phyloP scores from a whole-genome alignment of 1,140 invertebrate species.

The Nasonia longicornis region DNA sequence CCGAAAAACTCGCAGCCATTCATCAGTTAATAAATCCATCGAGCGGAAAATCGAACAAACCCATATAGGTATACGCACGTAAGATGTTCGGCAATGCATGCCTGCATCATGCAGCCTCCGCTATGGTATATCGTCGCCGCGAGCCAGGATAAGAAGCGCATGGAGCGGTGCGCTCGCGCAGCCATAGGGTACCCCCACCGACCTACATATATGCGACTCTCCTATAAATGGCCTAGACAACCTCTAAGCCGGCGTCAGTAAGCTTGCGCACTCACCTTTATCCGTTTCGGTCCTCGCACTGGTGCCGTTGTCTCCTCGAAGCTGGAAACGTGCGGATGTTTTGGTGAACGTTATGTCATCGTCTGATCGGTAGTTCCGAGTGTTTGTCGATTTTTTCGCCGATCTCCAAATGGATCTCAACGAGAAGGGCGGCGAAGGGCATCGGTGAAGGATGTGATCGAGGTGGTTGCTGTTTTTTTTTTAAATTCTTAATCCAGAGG shows the following conservation, averaged over 20 bases:
- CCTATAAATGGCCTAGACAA: conserved; percentile 68
- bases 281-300: conserved; percentile 33
- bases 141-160: conserved; percentile 14
- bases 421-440: background rate
- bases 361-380: background rate
- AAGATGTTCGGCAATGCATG: background rate
- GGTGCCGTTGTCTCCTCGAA: background rate
- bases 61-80: background rate
- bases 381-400: background rate
- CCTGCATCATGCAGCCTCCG: background rate
- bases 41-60: background rate
- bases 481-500: background rate
- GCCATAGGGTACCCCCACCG: conserved; percentile 63
- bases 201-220: conserved; percentile 65
- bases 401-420: background rate
- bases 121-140: background rate
- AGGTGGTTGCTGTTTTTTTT: background rate
- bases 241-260: conserved; percentile 63
- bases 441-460: background rate
- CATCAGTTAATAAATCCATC: background rate
- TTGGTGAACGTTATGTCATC: background rate
- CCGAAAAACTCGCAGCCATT: background rate
- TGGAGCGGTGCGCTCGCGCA: background rate
- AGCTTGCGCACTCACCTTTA: conserved; percentile 56
- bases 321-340: background rate